These are phyloP conservation scores for Lagorchestes hirsutus DNA, from an alignment of 2,797 vertebrate species.

Conservation along the genomic window DNA sequence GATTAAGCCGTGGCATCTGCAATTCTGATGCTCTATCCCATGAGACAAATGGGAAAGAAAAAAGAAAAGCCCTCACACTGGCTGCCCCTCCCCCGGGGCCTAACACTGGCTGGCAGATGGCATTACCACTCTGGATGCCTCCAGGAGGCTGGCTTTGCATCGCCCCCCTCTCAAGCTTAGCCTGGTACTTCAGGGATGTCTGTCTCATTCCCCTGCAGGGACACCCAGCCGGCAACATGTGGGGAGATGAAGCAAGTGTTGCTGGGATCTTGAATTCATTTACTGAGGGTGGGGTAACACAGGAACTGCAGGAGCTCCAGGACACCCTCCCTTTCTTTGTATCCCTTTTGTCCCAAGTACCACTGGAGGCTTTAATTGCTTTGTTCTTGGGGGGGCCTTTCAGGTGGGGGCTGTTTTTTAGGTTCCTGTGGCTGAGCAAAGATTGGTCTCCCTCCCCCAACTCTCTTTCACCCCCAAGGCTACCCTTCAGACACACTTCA, in stretches of 20 bases:
- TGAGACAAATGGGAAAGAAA: not conserved
- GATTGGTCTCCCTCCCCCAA: not conserved
- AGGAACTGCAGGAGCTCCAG: not conserved
- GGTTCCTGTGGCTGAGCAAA: not conserved
- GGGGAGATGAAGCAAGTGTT: not conserved
- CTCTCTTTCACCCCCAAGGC: not conserved
- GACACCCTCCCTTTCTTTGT: too few relatives aligned
- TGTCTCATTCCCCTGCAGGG: not conserved
- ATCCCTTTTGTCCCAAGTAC: not conserved
- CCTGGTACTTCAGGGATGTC: not conserved
- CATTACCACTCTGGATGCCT: not conserved
- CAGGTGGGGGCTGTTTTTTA: not conserved
- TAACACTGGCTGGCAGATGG: not conserved
- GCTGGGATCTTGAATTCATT: not conserved
- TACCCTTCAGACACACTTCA: not conserved
- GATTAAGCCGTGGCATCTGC: not conserved
- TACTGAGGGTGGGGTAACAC: not conserved
- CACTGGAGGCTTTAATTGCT: not conserved
- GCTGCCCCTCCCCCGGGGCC: not conserved
- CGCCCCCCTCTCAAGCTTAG: not conserved
- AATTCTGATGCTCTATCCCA: not conserved
- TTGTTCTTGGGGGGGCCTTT: not conserved
- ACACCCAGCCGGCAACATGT: not conserved
- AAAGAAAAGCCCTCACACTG: not conserved
- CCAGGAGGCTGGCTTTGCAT: not conserved